Evolutionary conservation across 2,888 invertebrate genomes (phyloP).

Genomic region (Cheiracanthium punctorium): DNA sequence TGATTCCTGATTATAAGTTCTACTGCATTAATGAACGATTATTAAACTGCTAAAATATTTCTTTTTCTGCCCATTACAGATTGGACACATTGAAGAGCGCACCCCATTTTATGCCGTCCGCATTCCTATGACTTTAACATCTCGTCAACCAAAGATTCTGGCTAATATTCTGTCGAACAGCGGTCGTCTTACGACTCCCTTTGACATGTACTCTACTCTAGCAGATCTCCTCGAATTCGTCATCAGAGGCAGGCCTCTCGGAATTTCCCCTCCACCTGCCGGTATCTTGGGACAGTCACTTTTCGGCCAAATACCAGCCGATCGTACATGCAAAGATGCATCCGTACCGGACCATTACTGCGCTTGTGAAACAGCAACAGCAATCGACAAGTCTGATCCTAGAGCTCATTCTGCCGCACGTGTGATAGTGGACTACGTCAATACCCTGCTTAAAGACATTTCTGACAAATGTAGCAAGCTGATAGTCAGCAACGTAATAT

Average conservation of each 20-base stretch:
- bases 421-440: slow-evolving; percentile 31
- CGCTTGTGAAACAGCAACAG: slow-evolving; percentile 85
- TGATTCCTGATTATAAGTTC: too few relatives aligned
- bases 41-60: too few relatives aligned
- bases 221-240: slow-evolving; percentile 38
- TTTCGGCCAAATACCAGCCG: slow-evolving; percentile 79
- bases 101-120: slow-evolving; percentile 75
- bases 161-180: slow-evolving; percentile 73
- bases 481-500: neutral
- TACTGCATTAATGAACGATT: too few relatives aligned
- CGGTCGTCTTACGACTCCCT: slow-evolving; percentile 75
- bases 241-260: slow-evolving; percentile 8
- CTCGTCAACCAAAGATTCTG: slow-evolving; percentile 73
- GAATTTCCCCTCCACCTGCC: neutral
- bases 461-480: neutral
- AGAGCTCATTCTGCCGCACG: slow-evolving; percentile 23
- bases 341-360: slow-evolving; percentile 91
- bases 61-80: neutral
- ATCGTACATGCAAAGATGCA: slow-evolving; percentile 86
- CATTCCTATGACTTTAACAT: slow-evolving; percentile 74
- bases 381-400: slow-evolving; percentile 79
- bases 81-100: slow-evolving; percentile 76
- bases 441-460: slow-evolving; percentile 33
- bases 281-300: slow-evolving; percentile 36
- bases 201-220: slow-evolving; percentile 75